These are phyloP conservation scores for Alentia gelatinosa DNA, from an alignment of 2,888 invertebrate genomes.

Conservation along the genomic window DNA sequence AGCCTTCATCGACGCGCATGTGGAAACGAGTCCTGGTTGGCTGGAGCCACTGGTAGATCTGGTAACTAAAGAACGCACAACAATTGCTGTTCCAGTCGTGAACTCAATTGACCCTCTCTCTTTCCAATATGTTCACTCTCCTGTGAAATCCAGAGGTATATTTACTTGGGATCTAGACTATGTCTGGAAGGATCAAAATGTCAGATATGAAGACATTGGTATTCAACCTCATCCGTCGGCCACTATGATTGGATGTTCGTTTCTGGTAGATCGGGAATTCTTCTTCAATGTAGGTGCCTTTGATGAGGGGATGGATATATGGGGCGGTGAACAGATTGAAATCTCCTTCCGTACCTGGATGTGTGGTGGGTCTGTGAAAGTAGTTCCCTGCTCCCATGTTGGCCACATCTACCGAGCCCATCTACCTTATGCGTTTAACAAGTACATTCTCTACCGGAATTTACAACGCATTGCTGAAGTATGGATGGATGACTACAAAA, in stretches of 20 bases:
- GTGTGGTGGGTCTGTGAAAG: constrained; percentile 61
- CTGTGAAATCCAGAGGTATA: neutral
- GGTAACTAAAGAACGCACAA: neutral
- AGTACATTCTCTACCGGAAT: constrained; percentile 92
- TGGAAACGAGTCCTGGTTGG: constrained; percentile 27
- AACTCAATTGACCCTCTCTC: constrained; percentile 29
- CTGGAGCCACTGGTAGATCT: constrained; percentile 39
- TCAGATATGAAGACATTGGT: neutral
- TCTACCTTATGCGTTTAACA: constrained; percentile 95
- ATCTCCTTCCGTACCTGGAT: constrained; percentile 66
- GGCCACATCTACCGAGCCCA: constrained; percentile 96
- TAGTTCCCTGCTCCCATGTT: constrained; percentile 63
- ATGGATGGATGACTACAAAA: constrained; percentile 82
- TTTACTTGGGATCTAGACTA: constrained; percentile 53
- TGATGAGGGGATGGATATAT: constrained; percentile 62
- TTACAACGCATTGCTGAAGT: constrained; percentile 95
- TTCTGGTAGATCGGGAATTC: constrained; percentile 61
- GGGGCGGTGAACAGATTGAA: constrained; percentile 66
- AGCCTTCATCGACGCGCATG: constrained; percentile 55
- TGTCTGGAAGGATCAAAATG: constrained; percentile 38
- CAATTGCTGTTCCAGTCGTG: constrained; percentile 42
- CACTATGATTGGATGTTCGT: constrained; percentile 63
- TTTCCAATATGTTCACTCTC: neutral
- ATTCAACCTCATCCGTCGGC: constrained; percentile 52
- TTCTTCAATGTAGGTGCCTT: constrained; percentile 62